Evolutionary conservation across 2,797 vertebrate genomes (phyloP), one percentile per base, ranked within the genome.

Genomic region (Streptopelia turtur): DNA sequence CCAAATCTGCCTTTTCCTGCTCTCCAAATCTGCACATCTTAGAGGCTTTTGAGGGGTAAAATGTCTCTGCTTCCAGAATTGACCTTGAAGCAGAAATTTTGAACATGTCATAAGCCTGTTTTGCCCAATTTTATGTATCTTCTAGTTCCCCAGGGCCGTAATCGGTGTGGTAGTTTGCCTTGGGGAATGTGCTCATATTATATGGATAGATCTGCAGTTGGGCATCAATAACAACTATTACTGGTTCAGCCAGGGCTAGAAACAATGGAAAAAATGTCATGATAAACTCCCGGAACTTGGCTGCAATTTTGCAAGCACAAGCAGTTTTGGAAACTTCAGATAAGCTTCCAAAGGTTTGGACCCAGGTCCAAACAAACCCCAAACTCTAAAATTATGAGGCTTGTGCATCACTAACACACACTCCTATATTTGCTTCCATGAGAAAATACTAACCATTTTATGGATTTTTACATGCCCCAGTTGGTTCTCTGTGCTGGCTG

Each of bases 301-400:
- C 68, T 33, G 49, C 53, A 71, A 50, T 92, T 95, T 84, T 93
- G 74, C 93, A 90, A 88, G 60, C 47, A 37, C 56, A 94, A 87
- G 64, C 50, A 84, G 24, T 87, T 94, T 80, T 74, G 63, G 70
- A 89, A 95, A 88, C 60, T 93, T 94, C 80, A 93, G 85, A 94
- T 82, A 96, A 91, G 11, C 37, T 94, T 94, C 83, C 83, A 94
- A 61, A 94, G 45, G 56, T 84, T 89, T 93, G 53, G 56, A 94
- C 77, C 27, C 23, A 71, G 45, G n/a, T 95, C 93, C 95, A 95
- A 94, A 68, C 57, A 94, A 96, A 97, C 85, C 56, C 47, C 53
- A 18, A 77, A 63, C 12, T 63, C 47, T 77, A 53, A 87, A 95
- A 87, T 82, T 74, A 66, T 53, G 77, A 79, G 49, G 31, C 35